A percentile compares a stretch with the other conserved stretches of the same genome.
phyloP scores from a whole-genome alignment of 1,140 invertebrate species.

The Adelges cooleyi region DNA sequence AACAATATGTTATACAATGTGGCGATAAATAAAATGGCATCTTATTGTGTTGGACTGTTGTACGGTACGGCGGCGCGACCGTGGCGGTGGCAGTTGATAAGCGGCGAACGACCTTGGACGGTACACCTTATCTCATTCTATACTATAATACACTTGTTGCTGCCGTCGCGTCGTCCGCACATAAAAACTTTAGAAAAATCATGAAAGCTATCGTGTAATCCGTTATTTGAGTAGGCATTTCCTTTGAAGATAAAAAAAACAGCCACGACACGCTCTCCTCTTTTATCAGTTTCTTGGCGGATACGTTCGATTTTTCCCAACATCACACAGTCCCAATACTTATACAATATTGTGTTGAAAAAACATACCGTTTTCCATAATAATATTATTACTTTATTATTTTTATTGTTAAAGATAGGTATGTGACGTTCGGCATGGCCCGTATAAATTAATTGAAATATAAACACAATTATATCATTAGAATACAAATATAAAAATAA shows the following conservation, averaged over 20 bases:
- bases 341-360: no score
- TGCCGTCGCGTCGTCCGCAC: neutral
- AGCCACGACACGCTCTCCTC: no score
- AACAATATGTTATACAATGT: constrained; percentile 5
- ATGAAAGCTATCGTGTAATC: neutral
- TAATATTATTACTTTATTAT: no score
- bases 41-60: neutral
- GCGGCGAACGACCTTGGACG: neutral
- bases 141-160: neutral
- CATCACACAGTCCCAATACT: no score
- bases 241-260: constrained; percentile 15
- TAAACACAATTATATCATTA: no score
- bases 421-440: no score
- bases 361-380: no score
- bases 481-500: no score
- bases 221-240: constrained; percentile 24
- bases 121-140: constrained; percentile 2
- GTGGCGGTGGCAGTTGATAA: constrained; percentile 7
- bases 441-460: no score
- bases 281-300: no score
- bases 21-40: constrained; percentile 18
- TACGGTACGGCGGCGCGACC: neutral
- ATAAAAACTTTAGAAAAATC: neutral
- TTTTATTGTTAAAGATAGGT: no score
- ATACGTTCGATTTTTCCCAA: no score